Conservation (phyloP, 2,113 vertebrate species). For the Pollachius pollachius region DNA sequence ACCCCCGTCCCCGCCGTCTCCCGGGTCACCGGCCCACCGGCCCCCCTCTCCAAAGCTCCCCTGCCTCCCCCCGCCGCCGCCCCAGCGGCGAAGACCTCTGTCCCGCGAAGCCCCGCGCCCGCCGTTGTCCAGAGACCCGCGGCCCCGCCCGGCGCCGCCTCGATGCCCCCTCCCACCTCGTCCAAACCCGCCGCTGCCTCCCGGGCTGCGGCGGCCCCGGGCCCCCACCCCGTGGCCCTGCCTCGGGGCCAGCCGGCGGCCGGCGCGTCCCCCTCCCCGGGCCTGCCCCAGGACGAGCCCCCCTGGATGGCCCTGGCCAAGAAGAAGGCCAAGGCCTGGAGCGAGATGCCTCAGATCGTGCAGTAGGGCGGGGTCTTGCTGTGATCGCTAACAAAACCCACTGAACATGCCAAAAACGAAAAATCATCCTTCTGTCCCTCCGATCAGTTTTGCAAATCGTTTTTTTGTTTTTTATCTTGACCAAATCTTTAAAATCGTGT, state of each 20-base stretch:
- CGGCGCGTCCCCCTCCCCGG: constrained; percentile 42
- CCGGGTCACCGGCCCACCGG: constrained; percentile 9
- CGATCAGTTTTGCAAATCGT: not conserved
- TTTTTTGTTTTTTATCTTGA: not conserved
- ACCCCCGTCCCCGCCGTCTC: constrained; percentile 6
- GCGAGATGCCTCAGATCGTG: constrained; percentile 83
- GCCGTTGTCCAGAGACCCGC: no score
- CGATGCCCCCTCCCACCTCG: no score
- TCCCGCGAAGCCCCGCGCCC: no score
- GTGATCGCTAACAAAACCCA: constrained; percentile 30
- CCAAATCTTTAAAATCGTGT: not conserved
- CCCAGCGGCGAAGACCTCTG: no score
- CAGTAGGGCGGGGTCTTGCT: constrained; percentile 61
- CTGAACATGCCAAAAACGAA: constrained; percentile 10
- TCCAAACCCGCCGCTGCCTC: no score
- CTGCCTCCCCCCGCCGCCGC: not conserved
- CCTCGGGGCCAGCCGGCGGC: constrained; percentile 4
- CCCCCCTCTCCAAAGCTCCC: constrained; percentile 29
- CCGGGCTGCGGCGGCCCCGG: no score
- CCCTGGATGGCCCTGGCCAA: constrained; percentile 91
- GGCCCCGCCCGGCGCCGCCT: not conserved
- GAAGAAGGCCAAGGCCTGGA: constrained; percentile 95
- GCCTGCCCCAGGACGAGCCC: constrained; percentile 73
- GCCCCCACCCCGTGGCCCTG: not conserved
- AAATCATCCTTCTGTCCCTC: not conserved